Evolutionary conservation across 2,888 invertebrate species (phyloP), one percentile per base, ranked within the genome.

Genomic region (Caenorhabditis becei): DNA sequence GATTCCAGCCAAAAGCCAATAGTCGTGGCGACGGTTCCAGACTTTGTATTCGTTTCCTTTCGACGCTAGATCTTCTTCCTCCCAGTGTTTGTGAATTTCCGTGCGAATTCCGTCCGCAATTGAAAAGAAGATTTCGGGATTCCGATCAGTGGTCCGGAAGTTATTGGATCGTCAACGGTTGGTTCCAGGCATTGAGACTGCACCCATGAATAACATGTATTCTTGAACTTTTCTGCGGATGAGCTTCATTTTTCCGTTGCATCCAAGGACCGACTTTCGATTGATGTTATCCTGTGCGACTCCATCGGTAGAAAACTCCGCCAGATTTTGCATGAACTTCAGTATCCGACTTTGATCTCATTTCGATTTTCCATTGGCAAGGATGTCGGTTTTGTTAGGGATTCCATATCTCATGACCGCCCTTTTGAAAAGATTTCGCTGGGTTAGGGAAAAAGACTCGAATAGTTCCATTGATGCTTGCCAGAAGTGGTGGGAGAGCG

Each of bases 281-380:
- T 97, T 97, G 14, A 99, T 93, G 0, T 97, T 97, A 92, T 99
- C 99, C 58, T 99, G 93, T 24, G 83, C 82, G 14, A 89, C 90
- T 47, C 90, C 90, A 91, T 99, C 99, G 0, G 97, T 97, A n/a
- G 98, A 99, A 7, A 98, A 98, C 91, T 99, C 99, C 92, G 99
- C 99, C 47, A 99, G 93, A 93, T 99, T 99, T 4, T 99, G 94
- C 99, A 99, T 99, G 92, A 99, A 99, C 92, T 99, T 99, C 23
- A 97, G 97, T 86, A 97, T 94, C 63, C 99, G 93, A 92, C 99
- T 99, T 71, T 99, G 94, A 16, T 98, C 98, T 91, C 99, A 93
- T n/a, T n/a, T n/a, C n/a, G n/a, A n/a, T n/a, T n/a, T n/a, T n/a
- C 99, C 99, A 99, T 98, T 98, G 11, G 97, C 97, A 92, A 98